Percentiles rank a stretch among this genome's conserved stretches.
These are phyloP conservation scores for Phyllotreta striolata DNA, from an alignment of 2,888 invertebrate species.

Conservation along the genomic window DNA sequence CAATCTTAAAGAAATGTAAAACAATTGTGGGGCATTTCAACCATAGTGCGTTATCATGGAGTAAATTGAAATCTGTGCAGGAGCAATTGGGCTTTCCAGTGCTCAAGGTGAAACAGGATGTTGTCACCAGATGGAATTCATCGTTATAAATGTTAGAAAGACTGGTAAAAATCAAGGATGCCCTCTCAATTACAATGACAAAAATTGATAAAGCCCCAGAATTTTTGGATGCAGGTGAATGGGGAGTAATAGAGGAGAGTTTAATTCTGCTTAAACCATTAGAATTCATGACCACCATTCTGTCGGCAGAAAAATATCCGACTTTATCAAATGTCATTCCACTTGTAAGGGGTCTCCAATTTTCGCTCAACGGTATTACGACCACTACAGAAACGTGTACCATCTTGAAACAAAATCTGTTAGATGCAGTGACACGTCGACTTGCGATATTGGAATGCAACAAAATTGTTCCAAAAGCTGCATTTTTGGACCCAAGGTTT, in stretches of 20 bases:
- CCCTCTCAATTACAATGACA: conserved; percentile 28
- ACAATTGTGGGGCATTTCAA: conserved; percentile 39
- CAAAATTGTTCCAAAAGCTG: conserved; percentile 35
- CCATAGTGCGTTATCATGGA: conserved; percentile 31
- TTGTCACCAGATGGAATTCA: conserved; percentile 47
- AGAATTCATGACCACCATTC: conserved; percentile 36
- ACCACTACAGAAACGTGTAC: conserved; percentile 22
- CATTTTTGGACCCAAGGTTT: conserved; percentile 42
- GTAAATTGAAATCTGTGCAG: conserved; percentile 37
- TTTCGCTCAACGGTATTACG: conserved; percentile 11
- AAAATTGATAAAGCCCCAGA: conserved; percentile 29
- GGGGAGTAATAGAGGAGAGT: conserved; percentile 40
- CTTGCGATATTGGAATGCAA: conserved; percentile 30
- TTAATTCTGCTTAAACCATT: conserved; percentile 41
- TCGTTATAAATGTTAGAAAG: conserved; percentile 32
- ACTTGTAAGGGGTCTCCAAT: conserved; percentile 43
- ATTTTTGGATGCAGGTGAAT: conserved; percentile 41
- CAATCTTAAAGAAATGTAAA: conserved; percentile 10
- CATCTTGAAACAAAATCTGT: conserved; percentile 22
- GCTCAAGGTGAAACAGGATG: conserved; percentile 47
- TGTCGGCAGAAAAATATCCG: conserved; percentile 46
- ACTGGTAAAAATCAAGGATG: conserved; percentile 30
- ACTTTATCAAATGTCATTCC: conserved; percentile 46
- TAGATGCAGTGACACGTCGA: conserved; percentile 21
- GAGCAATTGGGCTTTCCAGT: conserved; percentile 40